phyloP scores from a whole-genome alignment of 2,113 vertebrate species.

The Gorsachius goisagi region DNA sequence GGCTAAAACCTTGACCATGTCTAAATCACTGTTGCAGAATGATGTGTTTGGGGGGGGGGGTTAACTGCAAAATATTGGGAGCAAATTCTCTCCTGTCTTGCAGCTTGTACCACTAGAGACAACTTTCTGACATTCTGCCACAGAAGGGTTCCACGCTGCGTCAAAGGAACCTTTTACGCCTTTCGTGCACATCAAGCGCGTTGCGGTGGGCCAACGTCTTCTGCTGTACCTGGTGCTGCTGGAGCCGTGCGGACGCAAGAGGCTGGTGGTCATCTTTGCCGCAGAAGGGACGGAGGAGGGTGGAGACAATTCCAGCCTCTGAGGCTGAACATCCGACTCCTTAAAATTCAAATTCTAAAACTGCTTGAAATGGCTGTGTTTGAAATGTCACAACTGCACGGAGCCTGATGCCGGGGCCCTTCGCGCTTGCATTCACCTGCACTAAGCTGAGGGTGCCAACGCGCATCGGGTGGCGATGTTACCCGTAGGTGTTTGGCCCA shows the following conservation, averaged over 20 bases:
- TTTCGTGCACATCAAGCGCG: neutral
- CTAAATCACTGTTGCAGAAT: conserved; percentile 28
- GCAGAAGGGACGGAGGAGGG: neutral
- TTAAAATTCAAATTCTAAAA: neutral
- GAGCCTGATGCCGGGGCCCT: neutral
- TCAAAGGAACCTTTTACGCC: neutral
- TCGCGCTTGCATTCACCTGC: neutral
- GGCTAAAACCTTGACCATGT: conserved; percentile 7
- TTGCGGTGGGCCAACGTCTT: rapidly evolving
- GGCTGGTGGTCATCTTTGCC: neutral
- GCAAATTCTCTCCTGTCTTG: neutral
- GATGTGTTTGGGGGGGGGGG: neutral
- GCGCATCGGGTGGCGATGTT: neutral
- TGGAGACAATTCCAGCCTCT: neutral
- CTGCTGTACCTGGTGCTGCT: neutral
- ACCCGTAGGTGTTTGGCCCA: neutral
- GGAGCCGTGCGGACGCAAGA: neutral
- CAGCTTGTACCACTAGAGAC: neutral
- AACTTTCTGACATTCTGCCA: neutral
- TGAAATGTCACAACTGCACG: neutral
- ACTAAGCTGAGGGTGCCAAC: neutral
- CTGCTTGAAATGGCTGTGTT: rapidly evolving
- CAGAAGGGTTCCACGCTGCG: neutral
- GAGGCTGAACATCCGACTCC: neutral
- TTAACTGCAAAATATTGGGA: neutral